These are phyloP conservation scores for Poecile atricapillus DNA, from an alignment of 2,113 vertebrate genomes.

Conservation along the genomic window DNA sequence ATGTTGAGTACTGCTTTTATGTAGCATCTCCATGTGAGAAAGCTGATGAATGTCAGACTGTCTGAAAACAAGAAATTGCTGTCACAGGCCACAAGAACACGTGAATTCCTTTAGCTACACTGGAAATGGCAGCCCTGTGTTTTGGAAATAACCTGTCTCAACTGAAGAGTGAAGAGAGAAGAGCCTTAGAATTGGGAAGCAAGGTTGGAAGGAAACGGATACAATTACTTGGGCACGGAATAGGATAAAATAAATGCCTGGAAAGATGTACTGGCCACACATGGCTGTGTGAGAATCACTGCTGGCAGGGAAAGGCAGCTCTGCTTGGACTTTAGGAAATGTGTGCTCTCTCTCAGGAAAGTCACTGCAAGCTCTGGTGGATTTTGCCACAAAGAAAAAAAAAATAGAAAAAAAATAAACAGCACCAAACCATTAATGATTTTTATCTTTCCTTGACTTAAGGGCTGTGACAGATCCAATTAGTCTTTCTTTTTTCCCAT, in stretches of 20 bases:
- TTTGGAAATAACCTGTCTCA: not conserved
- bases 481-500: not conserved
- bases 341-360: not conserved
- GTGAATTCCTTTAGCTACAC: not conserved
- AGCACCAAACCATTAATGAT: not conserved
- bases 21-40: not conserved
- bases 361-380: not conserved
- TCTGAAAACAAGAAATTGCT: not conserved
- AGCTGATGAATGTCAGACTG: not conserved
- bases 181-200: not conserved
- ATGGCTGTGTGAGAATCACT: not conserved
- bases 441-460: not conserved
- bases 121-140: not conserved
- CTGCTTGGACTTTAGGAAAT: not conserved
- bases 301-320: not conserved
- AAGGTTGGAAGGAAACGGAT: not conserved
- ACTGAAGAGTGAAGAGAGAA: not conserved
- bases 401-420: not conserved
- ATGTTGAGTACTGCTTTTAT: not conserved
- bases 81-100: not conserved
- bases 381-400: not conserved
- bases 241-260: not conserved
- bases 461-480: not conserved
- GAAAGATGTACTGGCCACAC: not conserved
- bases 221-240: not conserved